phyloP scores from a whole-genome alignment of 2,797 vertebrate species.

The Aplochiton taeniatus region DNA sequence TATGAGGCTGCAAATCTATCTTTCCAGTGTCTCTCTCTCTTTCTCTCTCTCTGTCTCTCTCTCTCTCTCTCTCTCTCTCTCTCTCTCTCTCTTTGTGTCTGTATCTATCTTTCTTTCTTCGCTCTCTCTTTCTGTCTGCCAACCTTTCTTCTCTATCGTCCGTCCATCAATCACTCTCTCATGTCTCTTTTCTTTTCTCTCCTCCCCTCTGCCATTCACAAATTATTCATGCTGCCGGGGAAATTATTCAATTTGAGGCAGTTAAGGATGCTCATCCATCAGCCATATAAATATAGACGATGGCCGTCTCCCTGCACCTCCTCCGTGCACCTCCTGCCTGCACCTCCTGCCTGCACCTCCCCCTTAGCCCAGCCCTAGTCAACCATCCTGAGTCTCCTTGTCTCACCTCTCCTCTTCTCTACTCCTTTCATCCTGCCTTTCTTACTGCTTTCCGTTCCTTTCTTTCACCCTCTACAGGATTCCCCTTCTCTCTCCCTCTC shows the following conservation, averaged over 20 bases:
- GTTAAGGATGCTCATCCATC: conserved; percentile 53
- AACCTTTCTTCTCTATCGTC: background rate
- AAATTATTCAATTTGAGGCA: conserved; percentile 44
- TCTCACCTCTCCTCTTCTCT: too few relatives aligned
- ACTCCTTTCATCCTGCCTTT: too few relatives aligned
- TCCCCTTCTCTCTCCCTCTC: background rate
- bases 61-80: conserved; percentile 1
- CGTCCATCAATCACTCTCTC: conserved; percentile 47
- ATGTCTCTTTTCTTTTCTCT: conserved; percentile 23
- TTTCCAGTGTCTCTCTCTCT: background rate
- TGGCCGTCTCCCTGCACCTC: background rate
- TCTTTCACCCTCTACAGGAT: too few relatives aligned
- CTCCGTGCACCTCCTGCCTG: too few relatives aligned
- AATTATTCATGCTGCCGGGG: conserved; percentile 47
- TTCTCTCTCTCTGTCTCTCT: background rate
- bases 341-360: too few relatives aligned
- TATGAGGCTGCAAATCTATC: conserved; percentile 1
- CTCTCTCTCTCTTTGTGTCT: conserved; percentile 4
- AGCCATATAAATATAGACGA: conserved; percentile 51
- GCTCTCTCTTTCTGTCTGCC: background rate
- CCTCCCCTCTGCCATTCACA: conserved; percentile 17
- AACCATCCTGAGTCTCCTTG: too few relatives aligned
- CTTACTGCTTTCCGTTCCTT: too few relatives aligned
- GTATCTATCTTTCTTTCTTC: conserved; percentile 15
- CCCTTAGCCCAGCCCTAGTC: too few relatives aligned